Evolutionary conservation across 2,797 vertebrate species (phyloP).

Genomic region (Anguilla obscura): DNA sequence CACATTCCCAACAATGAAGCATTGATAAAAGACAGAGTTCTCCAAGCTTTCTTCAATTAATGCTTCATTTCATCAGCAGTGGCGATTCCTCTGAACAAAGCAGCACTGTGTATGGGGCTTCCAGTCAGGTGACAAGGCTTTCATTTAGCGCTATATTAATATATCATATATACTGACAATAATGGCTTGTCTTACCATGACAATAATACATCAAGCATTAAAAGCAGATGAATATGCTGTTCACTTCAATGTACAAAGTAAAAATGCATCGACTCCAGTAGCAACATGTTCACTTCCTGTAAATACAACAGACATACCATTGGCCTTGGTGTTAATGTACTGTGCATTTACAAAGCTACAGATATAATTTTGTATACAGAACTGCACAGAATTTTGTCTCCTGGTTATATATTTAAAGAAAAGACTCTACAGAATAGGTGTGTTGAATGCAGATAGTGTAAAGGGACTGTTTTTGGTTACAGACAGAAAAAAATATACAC

Average conservation of each 20-base stretch:
- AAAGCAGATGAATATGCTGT: not conserved
- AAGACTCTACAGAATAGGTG: not conserved
- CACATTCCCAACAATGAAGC: not conserved
- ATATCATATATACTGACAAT: conserved; percentile 4
- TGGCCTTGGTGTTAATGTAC: not conserved
- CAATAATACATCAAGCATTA: not conserved
- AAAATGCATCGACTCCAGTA: not conserved
- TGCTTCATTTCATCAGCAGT: not conserved
- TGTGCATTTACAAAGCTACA: not conserved
- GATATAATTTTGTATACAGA: not conserved
- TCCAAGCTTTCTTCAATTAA: not conserved
- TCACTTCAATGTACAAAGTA: not conserved
- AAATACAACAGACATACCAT: not conserved
- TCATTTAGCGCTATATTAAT: not conserved
- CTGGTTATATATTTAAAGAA: not conserved
- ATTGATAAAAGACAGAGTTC: not conserved
- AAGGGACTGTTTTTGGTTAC: not conserved
- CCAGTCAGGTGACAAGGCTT: conserved; percentile 10
- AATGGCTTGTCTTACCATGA: not conserved
- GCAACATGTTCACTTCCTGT: not conserved
- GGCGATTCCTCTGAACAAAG: not conserved
- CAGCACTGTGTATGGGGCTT: too few species aligned
- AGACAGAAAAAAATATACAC: not conserved
- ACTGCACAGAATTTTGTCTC: not conserved
- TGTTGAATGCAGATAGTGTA: not conserved